Conservation (phyloP, 2,113 vertebrate genomes). For the Indri indri region DNA sequence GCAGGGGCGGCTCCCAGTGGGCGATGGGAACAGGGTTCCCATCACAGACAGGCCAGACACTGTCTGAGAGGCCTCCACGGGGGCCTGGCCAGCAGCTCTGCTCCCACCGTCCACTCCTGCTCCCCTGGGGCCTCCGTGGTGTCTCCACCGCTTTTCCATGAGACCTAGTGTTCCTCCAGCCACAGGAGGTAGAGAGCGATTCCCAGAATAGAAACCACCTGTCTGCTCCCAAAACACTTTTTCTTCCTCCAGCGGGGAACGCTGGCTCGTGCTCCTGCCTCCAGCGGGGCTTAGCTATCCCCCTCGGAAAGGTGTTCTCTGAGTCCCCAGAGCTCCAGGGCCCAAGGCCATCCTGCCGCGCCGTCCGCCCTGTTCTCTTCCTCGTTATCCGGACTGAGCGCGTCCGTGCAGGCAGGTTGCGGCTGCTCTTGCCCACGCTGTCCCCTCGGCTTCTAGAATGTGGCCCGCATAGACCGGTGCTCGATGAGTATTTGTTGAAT, state of each 20-base stretch:
- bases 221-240: background rate
- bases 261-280: background rate
- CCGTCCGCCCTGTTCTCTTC: background rate
- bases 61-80: background rate
- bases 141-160: background rate
- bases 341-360: background rate
- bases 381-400: background rate
- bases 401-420: no score
- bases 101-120: background rate
- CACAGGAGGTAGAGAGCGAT: background rate
- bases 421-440: accelerated
- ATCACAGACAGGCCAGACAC: background rate
- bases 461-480: background rate
- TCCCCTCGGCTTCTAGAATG: background rate
- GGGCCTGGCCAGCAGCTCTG: background rate
- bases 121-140: background rate
- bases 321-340: accelerated
- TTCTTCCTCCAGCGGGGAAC: background rate
- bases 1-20: no score
- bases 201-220: background rate
- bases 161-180: background rate
- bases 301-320: background rate
- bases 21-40: background rate
- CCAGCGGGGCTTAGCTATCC: background rate
- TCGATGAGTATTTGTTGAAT: slow-evolving; percentile 72